These are phyloP conservation scores for Coregonus ussuriensis DNA, from an alignment of 2,797 vertebrate species.

Conservation along the genomic window DNA sequence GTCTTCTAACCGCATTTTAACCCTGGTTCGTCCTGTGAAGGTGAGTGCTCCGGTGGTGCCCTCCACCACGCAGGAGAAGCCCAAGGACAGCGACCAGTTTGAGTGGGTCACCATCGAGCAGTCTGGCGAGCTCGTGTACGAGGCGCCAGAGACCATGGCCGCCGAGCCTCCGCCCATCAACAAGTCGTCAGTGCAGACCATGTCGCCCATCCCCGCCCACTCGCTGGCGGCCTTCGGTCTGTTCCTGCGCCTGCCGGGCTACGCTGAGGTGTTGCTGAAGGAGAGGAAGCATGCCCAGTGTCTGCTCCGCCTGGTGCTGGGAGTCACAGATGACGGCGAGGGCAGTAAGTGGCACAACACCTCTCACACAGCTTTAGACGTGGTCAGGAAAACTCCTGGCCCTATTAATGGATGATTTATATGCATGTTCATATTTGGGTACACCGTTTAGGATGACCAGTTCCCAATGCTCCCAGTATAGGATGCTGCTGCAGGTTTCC, in stretches of 20 bases:
- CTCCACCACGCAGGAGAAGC: slow-evolving; percentile 91
- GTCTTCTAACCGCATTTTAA: neutral
- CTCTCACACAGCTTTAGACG: slow-evolving; percentile 5
- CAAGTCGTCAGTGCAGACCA: slow-evolving; percentile 91
- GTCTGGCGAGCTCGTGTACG: slow-evolving; percentile 94
- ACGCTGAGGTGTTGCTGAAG: slow-evolving; percentile 96
- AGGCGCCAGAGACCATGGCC: slow-evolving; percentile 93
- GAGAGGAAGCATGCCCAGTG: slow-evolving; percentile 99
- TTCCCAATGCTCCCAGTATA: neutral
- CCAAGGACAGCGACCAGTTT: slow-evolving; percentile 97
- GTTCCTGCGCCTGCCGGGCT: slow-evolving; percentile 95
- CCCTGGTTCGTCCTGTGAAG: slow-evolving; percentile 63
- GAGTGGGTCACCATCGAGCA: slow-evolving; percentile 99
- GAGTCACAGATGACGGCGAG: slow-evolving; percentile 97
- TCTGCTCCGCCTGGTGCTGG: slow-evolving; percentile 94
- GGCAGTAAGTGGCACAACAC: slow-evolving; percentile 87
- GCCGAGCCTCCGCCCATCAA: slow-evolving; percentile 93
- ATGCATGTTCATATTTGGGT: neutral
- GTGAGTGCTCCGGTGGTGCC: slow-evolving; percentile 94
- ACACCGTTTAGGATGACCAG: neutral
- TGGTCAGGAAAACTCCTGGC: neutral
- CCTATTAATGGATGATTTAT: neutral
- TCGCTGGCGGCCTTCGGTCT: slow-evolving; percentile 97
- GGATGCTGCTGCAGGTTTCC: neutral
- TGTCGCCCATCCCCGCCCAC: slow-evolving; percentile 97